Percentiles rank a stretch among this genome's conserved stretches.
phyloP scores from a whole-genome alignment of 2,113 vertebrate genomes.

The Zonotrichia leucophrys region DNA sequence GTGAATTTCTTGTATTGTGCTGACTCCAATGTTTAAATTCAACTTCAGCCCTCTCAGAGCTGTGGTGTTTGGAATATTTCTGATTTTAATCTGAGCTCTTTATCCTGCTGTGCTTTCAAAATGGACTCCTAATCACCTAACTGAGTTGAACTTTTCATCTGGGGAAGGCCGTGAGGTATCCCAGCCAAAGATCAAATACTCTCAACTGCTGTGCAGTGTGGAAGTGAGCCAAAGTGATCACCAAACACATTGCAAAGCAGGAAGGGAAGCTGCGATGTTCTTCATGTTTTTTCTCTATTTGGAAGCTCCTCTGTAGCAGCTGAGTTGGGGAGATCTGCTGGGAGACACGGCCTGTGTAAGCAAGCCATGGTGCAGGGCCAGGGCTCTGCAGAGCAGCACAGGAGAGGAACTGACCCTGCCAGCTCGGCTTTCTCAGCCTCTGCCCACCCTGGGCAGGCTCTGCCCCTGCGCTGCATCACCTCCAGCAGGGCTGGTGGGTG shows the following conservation, averaged over 20 bases:
- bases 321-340: not conserved
- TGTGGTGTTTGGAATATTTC: slow-evolving; percentile 51
- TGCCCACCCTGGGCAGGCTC: accelerated
- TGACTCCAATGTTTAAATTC: slow-evolving; percentile 61
- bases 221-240: slow-evolving; percentile 1
- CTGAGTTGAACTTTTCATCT: slow-evolving; percentile 43
- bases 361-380: not conserved
- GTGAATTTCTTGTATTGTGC: slow-evolving; percentile 59
- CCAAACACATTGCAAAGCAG: not conserved
- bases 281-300: not conserved
- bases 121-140: slow-evolving; percentile 33
- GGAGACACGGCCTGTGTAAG: not conserved
- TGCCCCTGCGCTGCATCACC: not conserved
- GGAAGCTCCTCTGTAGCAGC: not conserved
- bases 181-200: slow-evolving; percentile 51
- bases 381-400: not conserved
- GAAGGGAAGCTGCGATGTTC: not conserved
- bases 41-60: slow-evolving; percentile 11
- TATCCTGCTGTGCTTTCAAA: slow-evolving; percentile 60
- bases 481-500: no score
- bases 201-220: slow-evolving; percentile 35
- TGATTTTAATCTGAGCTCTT: slow-evolving; percentile 63
- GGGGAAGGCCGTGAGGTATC: slow-evolving; percentile 22
- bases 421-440: accelerated
- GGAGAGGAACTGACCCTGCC: not conserved